Evolutionary conservation across 2,888 invertebrate species (phyloP).

Genomic region (Cantharis rustica): DNA sequence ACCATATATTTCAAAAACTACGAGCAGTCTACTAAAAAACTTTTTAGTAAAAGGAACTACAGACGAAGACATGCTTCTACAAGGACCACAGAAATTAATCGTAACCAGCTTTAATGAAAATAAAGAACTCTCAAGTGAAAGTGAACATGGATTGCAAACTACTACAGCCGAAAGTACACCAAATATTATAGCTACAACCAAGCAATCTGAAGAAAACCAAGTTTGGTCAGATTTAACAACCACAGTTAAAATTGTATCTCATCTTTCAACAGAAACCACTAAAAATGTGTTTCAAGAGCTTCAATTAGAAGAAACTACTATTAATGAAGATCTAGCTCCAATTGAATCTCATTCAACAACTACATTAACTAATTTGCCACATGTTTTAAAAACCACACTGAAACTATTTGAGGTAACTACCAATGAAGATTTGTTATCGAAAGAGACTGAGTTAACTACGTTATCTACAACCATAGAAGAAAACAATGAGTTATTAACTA

Average conservation of each 20-base stretch:
- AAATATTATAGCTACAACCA: too few relatives aligned
- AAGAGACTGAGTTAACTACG: background rate
- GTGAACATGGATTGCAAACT: background rate
- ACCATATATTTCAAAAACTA: too few relatives aligned
- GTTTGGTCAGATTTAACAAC: background rate
- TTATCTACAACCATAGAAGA: background rate
- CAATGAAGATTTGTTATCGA: background rate
- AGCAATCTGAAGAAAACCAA: background rate
- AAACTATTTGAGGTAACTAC: background rate
- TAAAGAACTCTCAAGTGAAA: background rate
- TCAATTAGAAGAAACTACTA: background rate
- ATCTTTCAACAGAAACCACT: background rate
- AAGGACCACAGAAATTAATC: background rate
- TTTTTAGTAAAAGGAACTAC: background rate
- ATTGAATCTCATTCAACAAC: background rate
- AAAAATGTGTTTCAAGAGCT: background rate
- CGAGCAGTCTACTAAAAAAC: too few relatives aligned
- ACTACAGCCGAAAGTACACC: too few relatives aligned
- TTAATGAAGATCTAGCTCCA: background rate
- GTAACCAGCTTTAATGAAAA: background rate
- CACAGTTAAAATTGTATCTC: background rate
- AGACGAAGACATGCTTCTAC: background rate
- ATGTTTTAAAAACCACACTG: background rate
- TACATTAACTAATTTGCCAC: background rate
- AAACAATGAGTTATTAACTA: background rate